These are phyloP conservation scores for mouse (Mus musculus) DNA, from an alignment of 2,113 vertebrate genomes.

Conservation along the genomic window GRCm39 chr16:62233001-62233500, in stretches of 20 bases:
- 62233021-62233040: neutral
- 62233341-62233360: too few relatives aligned
- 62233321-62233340: too few relatives aligned
- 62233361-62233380: too few relatives aligned
- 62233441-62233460: rapidly evolving
- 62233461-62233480: neutral
- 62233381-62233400: too few relatives aligned
- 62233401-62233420: too few relatives aligned
- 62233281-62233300: neutral
- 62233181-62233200: neutral
- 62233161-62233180: neutral
- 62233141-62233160: neutral
- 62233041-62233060: neutral
- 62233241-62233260: neutral
- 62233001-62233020: too few relatives aligned
- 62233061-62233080: neutral
- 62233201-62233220: neutral
- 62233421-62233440: too few relatives aligned
- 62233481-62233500: too few relatives aligned
- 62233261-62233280: neutral
- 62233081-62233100: neutral
- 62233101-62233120: neutral
- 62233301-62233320: too few relatives aligned
- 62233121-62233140: neutral
- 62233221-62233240: neutral